Evolutionary conservation across 2,113 vertebrate genomes (phyloP).

Genomic region (Triplophysa dalaica): DNA sequence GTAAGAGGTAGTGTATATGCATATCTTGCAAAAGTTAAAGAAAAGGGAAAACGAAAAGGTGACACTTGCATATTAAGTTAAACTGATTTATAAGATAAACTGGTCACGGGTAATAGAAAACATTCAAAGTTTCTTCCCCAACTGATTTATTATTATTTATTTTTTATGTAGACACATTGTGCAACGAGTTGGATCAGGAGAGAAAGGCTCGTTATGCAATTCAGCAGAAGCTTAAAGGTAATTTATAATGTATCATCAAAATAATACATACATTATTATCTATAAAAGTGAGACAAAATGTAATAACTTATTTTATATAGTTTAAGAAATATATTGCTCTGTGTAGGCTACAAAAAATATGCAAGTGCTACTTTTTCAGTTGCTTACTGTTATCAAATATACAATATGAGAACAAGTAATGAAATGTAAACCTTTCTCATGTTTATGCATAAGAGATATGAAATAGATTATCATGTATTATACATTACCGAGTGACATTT

Average conservation of each 20-base stretch:
- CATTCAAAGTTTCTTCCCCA: constrained; percentile 28
- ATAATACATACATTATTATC: not conserved
- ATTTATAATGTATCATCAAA: constrained; percentile 50
- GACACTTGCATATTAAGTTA: constrained; percentile 69
- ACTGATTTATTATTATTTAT: constrained; percentile 45
- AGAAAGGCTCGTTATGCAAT: constrained; percentile 91
- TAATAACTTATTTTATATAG: not conserved
- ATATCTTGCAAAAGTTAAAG: not conserved
- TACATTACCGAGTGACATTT: not conserved
- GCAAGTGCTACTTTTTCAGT: constrained; percentile 72
- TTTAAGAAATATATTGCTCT: too few species aligned
- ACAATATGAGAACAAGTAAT: not conserved
- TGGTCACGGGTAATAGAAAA: not conserved
- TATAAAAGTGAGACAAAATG: not conserved
- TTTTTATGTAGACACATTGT: constrained; percentile 83
- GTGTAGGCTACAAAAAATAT: constrained; percentile 57
- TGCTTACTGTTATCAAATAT: not conserved
- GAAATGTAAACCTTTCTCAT: not conserved
- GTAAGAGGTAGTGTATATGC: constrained; percentile 81
- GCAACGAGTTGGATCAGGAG: constrained; percentile 93
- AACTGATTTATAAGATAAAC: not conserved
- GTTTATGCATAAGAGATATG: not conserved
- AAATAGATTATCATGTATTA: not conserved
- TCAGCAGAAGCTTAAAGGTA: constrained; percentile 96
- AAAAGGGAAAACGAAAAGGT: constrained; percentile 59